Evolutionary conservation across 2,888 invertebrate genomes (phyloP), one percentile per base, ranked within the genome.

Genomic region (Epistrophella euchroma): DNA sequence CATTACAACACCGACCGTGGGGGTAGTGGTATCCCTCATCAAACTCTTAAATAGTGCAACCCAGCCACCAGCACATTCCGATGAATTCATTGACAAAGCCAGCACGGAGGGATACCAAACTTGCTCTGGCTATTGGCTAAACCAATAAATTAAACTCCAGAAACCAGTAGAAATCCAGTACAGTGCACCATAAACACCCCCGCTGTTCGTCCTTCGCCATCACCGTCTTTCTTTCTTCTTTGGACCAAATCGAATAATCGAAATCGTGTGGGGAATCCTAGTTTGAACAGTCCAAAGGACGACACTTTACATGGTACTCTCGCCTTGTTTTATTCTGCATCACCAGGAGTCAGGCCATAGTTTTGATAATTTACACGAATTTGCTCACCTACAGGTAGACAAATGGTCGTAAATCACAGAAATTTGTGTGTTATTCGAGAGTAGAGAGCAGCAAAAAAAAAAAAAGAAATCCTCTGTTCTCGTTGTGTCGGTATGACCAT

Each of bases 371-470:
- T 86, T 86, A 86, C 86, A 86, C 68, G 86, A 86, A 86, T 78
- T 82, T 74, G 74, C 82, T 86, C 77, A 77, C 82, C 86, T 86
- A 86, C 82, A 86, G 86, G 86, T 86, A 82, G 82, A 82, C 86
- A 74, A 82, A 72, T 74, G 86, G 60, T 50, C 52, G 66, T 82
- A 86, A 82, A 82, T 86, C 82, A 86, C 70, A 62, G 15, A 73
- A 82, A 82, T 74, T 86, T 86, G 82, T 82, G 77, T 71, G 71
- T 70, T 62, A 50, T 60, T 40, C 22, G 37, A 62, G 22, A 40
- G 13, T 40, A n/a, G 66, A 50, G 37, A 32, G 52, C 25, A 45
- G n/a, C 13, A 28, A 0, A 17, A 9, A 32, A 17, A 35, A 13
- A 19, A 35, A 35, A 19, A 19, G 19, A 43, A 28, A 55, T 35